These are phyloP conservation scores for Rhinoderma darwinii DNA, from an alignment of 2,113 vertebrate genomes.

Conservation along the genomic window DNA sequence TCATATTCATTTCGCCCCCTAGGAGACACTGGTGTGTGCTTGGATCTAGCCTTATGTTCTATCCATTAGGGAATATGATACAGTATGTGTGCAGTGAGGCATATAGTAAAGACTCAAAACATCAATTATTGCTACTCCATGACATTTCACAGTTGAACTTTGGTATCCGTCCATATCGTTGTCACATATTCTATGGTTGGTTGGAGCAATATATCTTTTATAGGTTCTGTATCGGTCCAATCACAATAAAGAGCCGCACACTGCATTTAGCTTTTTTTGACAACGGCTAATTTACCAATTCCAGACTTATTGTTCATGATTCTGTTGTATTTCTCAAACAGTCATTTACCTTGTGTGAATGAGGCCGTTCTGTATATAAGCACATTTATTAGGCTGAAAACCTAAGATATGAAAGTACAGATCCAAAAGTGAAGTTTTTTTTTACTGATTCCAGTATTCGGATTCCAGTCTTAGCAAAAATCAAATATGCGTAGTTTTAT, in stretches of 20 bases:
- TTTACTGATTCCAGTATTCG: too few species aligned
- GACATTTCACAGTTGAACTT: constrained; percentile 43
- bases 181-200: neutral
- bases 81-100: constrained; percentile 39
- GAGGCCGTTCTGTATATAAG: too few species aligned
- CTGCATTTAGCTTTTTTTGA: neutral
- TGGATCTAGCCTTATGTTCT: constrained; percentile 32
- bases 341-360: too few species aligned
- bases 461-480: too few species aligned
- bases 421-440: too few species aligned
- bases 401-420: too few species aligned
- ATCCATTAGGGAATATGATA: constrained; percentile 52
- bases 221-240: neutral
- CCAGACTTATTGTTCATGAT: too few species aligned
- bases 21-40: constrained; percentile 40
- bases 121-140: constrained; percentile 25
- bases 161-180: neutral
- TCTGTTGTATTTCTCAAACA: too few species aligned
- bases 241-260: neutral
- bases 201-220: neutral
- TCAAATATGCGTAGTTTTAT: too few species aligned
- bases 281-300: too few species aligned
- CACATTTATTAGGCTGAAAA: too few species aligned
- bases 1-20: constrained; percentile 48
- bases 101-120: constrained; percentile 22